A percentile compares a stretch with the other conserved stretches of the same genome.
phyloP scores from a whole-genome alignment of 2,888 invertebrate species.

The Asteroscopus sphinx region DNA sequence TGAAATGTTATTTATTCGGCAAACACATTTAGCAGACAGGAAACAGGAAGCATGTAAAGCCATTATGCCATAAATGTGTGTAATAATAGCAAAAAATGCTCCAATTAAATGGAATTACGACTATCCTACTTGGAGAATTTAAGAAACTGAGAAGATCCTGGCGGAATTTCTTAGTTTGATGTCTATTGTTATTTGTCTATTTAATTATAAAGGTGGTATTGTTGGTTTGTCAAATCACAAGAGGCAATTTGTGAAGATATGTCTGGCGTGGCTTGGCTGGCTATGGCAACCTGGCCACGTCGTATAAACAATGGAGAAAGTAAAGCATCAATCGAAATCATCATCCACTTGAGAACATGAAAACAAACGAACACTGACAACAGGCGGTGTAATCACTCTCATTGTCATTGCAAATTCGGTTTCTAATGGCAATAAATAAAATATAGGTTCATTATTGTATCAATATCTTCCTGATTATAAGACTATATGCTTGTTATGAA shows the following conservation, averaged over 20 bases:
- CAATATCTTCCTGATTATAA: constrained; percentile 23
- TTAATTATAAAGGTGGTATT: constrained; percentile 17
- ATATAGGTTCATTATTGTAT: constrained; percentile 19
- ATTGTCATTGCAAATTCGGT: constrained; percentile 35
- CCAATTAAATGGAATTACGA: constrained; percentile 9
- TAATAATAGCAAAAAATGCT: constrained; percentile 18
- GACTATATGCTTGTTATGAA: too few relatives aligned
- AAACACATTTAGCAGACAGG: constrained; percentile 18
- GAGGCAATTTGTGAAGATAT: constrained; percentile 48
- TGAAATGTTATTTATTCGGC: constrained; percentile 10
- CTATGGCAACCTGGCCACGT: constrained; percentile 32
- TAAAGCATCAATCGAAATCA: constrained; percentile 61
- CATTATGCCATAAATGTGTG: constrained; percentile 20
- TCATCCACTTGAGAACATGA: constrained; percentile 55
- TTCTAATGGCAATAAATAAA: constrained; percentile 30
- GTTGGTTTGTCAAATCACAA: constrained; percentile 36
- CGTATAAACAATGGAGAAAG: constrained; percentile 71
- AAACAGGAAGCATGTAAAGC: constrained; percentile 13
- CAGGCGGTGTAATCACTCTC: constrained; percentile 28
- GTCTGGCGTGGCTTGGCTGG: constrained; percentile 54
- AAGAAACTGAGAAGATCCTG: too few relatives aligned
- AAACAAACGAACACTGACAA: constrained; percentile 32
- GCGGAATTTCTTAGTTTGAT: constrained; percentile 3
- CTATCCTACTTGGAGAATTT: too few relatives aligned
- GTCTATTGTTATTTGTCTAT: constrained; percentile 2